Conservation (phyloP, 2,113 vertebrate species). For the Sinocyclocheilus grahami region DNA sequence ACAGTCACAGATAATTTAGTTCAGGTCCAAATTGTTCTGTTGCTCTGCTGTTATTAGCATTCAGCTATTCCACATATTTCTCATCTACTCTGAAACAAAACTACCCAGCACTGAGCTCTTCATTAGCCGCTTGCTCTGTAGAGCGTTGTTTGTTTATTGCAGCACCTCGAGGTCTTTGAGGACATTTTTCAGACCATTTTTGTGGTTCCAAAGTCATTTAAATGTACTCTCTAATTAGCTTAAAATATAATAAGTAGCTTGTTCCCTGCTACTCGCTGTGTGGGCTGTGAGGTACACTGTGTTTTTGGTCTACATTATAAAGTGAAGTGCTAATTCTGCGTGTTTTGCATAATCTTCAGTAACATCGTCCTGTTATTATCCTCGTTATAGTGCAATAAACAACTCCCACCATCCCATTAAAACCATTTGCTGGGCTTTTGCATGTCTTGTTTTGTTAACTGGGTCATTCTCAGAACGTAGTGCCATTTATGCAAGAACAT, state of each 20-base stretch:
- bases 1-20: background rate
- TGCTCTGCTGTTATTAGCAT: background rate
- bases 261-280: background rate
- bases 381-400: background rate
- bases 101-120: background rate
- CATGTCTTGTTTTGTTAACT: conserved; percentile 2
- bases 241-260: conserved; percentile 10
- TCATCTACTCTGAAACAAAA: background rate
- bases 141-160: conserved; percentile 1
- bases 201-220: background rate
- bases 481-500: conserved; percentile 14
- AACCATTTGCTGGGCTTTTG: conserved; percentile 9
- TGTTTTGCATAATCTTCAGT: conserved; percentile 24
- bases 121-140: conserved; percentile 23
- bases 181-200: background rate
- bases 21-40: background rate
- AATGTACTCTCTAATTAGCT: background rate
- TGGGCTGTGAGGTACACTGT: conserved; percentile 1
- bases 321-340: background rate
- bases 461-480: background rate
- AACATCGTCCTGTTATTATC: background rate
- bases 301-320: background rate
- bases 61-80: background rate
- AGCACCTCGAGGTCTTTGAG: background rate
- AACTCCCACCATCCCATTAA: conserved; percentile 2